These are phyloP conservation scores for Calliopsis andreniformis DNA, from an alignment of 1,140 invertebrate genomes.

Conservation along the genomic window DNA sequence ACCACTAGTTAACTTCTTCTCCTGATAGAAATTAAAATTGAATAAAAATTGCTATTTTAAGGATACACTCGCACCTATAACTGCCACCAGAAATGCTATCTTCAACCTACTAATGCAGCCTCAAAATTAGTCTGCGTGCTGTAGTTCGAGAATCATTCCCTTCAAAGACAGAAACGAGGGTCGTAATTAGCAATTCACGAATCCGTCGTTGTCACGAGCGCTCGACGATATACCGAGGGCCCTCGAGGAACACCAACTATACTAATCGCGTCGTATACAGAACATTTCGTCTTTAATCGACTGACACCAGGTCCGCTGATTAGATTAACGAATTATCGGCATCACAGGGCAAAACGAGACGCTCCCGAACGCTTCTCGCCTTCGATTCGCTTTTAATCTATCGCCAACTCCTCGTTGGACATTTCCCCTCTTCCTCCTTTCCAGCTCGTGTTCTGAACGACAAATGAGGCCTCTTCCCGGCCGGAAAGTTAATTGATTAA, in stretches of 20 bases:
- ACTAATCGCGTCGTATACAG: conserved; percentile 31
- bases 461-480: conserved; percentile 10
- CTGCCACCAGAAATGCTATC: no score
- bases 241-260: neutral
- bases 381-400: conserved; percentile 55
- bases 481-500: conserved; percentile 31
- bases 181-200: neutral
- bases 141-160: no score
- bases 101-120: no score
- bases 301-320: conserved; percentile 48
- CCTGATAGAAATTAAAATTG: no score
- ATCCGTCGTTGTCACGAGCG: neutral
- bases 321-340: conserved; percentile 60
- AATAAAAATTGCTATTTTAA: no score
- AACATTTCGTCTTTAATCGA: conserved; percentile 52
- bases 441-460: neutral
- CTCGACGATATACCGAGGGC: neutral
- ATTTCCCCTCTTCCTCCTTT: conserved; percentile 18
- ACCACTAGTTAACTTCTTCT: no score
- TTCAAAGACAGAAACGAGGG: no score
- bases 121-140: no score
- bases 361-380: conserved; percentile 7
- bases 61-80: no score
- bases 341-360: conserved; percentile 29
- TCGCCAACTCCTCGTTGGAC: conserved; percentile 22